Evolutionary conservation across 2,888 invertebrate species (phyloP), one percentile per base, ranked within the genome.

Genomic region (Dynastes hyllus): DNA sequence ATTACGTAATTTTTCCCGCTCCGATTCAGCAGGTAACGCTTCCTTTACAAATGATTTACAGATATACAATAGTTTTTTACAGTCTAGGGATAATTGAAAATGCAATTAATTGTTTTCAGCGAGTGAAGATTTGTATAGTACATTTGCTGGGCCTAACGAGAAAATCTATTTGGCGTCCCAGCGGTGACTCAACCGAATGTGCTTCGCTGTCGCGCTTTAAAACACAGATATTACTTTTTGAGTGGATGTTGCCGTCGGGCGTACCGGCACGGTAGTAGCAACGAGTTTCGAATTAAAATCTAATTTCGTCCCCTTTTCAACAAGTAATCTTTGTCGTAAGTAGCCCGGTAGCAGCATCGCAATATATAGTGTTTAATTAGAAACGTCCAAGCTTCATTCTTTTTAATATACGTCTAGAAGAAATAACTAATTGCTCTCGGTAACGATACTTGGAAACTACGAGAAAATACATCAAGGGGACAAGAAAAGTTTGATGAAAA

Each of bases 251-350:
- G 55, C 22, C 8, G 55, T 5, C 55, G 22, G 55, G 55, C 22
- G 5, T 11, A 45, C 9, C 1, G 16, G 27, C 55, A 58, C 8
- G 55, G 16, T 16, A 16, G 16, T 22, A 58, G 55, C 22, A 22
- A 16, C 55, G 55, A 22, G 8, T 58, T 58, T 58, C 55, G 55
- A 58, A 58, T 58, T 58, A 58, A 58, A 58, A 58, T 58, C 55
- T 58, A 58, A 58, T 58, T 58, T 58, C 55, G 55, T 58, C 55
- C 55, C 22, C 55, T 58, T 58, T 58, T 58, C 55, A 58, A 58
- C 16, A 58, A 58, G 55, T 58, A 58, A 58, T 58, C 55, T 58
- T 58, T 58, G 22, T 58, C 55, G 55, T 58, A 58, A 58, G 55
- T 58, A 58, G 8, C 16, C 55, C 55, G 13, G 22, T 22, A 55